These are phyloP conservation scores for Pseudomugil gertrudae DNA, from an alignment of 2,797 vertebrate genomes.

Conservation along the genomic window DNA sequence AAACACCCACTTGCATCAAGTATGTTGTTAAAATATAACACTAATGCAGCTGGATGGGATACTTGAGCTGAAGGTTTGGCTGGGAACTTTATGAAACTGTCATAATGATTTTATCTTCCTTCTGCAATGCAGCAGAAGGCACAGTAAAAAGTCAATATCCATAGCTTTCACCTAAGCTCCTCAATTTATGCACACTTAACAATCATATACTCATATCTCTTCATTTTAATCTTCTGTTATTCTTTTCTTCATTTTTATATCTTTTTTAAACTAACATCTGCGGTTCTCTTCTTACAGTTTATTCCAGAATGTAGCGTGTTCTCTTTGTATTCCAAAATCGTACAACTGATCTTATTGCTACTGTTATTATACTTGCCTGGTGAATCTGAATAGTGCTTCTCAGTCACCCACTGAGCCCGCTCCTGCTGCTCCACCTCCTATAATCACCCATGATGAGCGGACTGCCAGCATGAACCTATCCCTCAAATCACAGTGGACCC, in stretches of 20 bases:
- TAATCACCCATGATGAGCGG: conserved; percentile 82
- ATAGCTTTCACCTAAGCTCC: conserved; percentile 30
- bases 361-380: conserved; percentile 41
- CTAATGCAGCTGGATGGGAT: conserved; percentile 25
- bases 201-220: conserved; percentile 12
- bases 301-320: conserved; percentile 29
- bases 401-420: conserved; percentile 65
- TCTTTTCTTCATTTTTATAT: conserved; percentile 7
- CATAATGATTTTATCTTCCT: conserved; percentile 36
- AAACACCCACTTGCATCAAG: conserved; percentile 22
- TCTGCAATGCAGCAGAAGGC: conserved; percentile 14
- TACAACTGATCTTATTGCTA: conserved; percentile 47
- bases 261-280: not conserved
- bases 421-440: conserved; percentile 75
- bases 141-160: conserved; percentile 27
- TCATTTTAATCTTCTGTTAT: conserved; percentile 22
- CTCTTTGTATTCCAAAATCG: conserved; percentile 47
- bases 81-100: conserved; percentile 27
- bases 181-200: conserved; percentile 39
- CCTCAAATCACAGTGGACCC: conserved; percentile 81
- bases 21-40: conserved; percentile 28
- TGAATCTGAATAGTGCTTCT: conserved; percentile 65
- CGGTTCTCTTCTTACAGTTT: conserved; percentile 3
- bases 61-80: conserved; percentile 36
- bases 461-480: conserved; percentile 80